Evolutionary conservation across 2,888 invertebrate species (phyloP).

Genomic region (Bombyx huttoni): DNA sequence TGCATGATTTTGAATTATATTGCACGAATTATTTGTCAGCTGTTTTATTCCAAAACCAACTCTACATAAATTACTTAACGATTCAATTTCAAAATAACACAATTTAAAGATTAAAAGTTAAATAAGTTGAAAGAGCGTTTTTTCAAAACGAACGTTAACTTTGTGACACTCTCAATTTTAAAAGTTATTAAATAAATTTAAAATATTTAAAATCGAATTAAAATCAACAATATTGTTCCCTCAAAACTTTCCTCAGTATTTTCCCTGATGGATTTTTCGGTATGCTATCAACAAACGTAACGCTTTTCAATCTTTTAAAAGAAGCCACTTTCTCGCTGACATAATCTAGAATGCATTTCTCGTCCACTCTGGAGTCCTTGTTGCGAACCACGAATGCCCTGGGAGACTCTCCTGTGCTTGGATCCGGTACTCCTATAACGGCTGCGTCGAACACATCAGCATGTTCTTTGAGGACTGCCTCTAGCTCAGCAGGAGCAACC

Average conservation of each 20-base stretch:
- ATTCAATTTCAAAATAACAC: no score
- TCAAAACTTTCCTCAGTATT: conserved; percentile 76
- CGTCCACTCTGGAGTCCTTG: conserved; percentile 41
- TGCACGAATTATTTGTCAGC: no score
- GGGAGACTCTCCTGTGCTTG: conserved; percentile 80
- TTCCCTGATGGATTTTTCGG: conserved; percentile 86
- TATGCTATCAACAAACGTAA: conserved; percentile 76
- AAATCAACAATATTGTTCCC: conserved; percentile 25
- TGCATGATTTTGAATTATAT: no score
- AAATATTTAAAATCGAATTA: background rate
- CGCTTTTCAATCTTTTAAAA: conserved; percentile 81
- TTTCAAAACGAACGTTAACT: no score
- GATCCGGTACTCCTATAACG: conserved; percentile 83
- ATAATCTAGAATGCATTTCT: conserved; percentile 73
- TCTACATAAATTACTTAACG: no score
- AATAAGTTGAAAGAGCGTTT: no score
- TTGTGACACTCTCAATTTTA: no score
- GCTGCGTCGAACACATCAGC: conserved; percentile 85
- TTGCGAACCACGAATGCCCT: conserved; percentile 79
- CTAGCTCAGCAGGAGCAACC: conserved; percentile 92
- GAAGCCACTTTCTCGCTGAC: conserved; percentile 78
- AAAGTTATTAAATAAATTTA: no score
- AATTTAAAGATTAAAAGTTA: no score
- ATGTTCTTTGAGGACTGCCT: conserved; percentile 79
- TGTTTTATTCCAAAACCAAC: no score